Conservation (phyloP, 1,140 invertebrate species). For the Charaxes varanes region DNA sequence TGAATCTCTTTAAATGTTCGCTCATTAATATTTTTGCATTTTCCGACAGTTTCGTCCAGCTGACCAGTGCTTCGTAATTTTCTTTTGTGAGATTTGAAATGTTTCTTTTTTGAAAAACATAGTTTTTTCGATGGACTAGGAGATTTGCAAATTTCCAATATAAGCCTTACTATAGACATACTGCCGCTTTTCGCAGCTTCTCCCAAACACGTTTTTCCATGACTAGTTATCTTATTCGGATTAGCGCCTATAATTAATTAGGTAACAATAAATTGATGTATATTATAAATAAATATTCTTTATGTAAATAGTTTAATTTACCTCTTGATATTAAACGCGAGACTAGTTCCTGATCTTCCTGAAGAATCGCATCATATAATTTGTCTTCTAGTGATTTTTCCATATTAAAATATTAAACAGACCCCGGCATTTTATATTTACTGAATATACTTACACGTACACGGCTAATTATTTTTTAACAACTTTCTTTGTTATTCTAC, state of each 20-base stretch:
- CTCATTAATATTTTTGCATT: constrained; percentile 50
- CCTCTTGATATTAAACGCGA: constrained; percentile 35
- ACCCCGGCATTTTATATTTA: no score
- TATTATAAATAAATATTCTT: background rate
- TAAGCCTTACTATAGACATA: constrained; percentile 34
- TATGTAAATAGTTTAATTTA: constrained; percentile 17
- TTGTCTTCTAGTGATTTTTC: constrained; percentile 43
- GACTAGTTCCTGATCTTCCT: constrained; percentile 35
- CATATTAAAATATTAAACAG: no score
- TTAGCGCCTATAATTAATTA: constrained; percentile 45
- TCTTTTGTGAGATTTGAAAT: constrained; percentile 48
- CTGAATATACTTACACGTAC: no score
- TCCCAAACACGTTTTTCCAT: constrained; percentile 58
- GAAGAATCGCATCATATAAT: constrained; percentile 39
- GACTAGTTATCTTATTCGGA: constrained; percentile 51
- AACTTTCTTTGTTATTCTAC: no score
- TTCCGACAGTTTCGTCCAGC: constrained; percentile 39
- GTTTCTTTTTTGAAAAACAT: constrained; percentile 29
- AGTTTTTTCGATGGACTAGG: constrained; percentile 12
- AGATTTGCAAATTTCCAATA: constrained; percentile 38
- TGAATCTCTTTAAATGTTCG: constrained; percentile 28
- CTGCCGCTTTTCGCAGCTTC: constrained; percentile 55
- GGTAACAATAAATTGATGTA: constrained; percentile 1
- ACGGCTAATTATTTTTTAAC: no score
- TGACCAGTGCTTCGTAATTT: constrained; percentile 34